Base-by-base conservation (phyloP, 2,113 vertebrate species). In the Heptranchias perlo region DNA sequence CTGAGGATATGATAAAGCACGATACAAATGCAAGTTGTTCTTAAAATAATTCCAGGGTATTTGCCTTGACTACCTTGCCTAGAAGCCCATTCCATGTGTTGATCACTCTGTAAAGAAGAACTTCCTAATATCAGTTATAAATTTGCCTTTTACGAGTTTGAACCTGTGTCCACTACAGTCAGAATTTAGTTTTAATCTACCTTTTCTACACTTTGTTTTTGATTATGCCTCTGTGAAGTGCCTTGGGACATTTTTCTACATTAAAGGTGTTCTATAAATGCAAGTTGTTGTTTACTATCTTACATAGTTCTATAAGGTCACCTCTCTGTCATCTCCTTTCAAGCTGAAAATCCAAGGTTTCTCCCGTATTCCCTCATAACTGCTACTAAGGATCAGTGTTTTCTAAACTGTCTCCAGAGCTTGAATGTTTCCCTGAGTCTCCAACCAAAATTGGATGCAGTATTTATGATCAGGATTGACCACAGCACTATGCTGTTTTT, bases 141-240 rank as follows among this genome's bases (percentile, higher is more conserved):
- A 64, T 93, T 39, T 62, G 89, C 5, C 35, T 93, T 93, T 61
- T 93, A 44, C n/a, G 39, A 10, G 18, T 93, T 93, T 93, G 31
- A 62, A 61, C 35, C 58, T 10, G 14, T 61, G 6, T 93, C 54
- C 89, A 93, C 58, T 64, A 93, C 58, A 10, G 58, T 93, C 58
- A 39, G 61, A 93, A 62, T 93, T 62, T 62, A 61, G 84, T 52
- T 87, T 47, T 52, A 49, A 86, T 52, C 47, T 82, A 25, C 14
- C 58, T 62, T 93, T 93, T 93, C 89, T 93, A 93, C 58, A 64
- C 6, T 64, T 93, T n/a, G 89, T 92, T 93, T 93, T n/a, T 93
- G n/a, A 93, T 44, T 39, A 89, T 92, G 35, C 4, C 52, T 92
- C 87, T 92, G 84, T 87, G 54, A 61, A 62, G 89, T 64, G 58